A percentile compares a stretch with the other conserved stretches of the same genome.
phyloP scores from a whole-genome alignment of 1,140 invertebrate genomes.

The Riptortus pedestris region DNA sequence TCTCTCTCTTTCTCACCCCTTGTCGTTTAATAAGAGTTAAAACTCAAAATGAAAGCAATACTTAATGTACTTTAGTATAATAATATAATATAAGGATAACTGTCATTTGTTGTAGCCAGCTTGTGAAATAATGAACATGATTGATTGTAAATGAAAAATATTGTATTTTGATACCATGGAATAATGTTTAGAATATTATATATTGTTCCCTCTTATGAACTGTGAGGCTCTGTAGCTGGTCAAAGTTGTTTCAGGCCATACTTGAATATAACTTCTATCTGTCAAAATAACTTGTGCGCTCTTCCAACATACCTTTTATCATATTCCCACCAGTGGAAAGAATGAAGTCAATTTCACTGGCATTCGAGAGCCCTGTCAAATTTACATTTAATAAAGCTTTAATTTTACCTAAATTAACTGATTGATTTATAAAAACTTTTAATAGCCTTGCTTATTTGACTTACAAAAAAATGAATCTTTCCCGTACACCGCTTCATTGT shows the following conservation, averaged over 20 bases:
- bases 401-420: too few species aligned
- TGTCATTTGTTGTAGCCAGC: slow-evolving; percentile 24
- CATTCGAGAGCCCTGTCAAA: too few species aligned
- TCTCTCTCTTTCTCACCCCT: slow-evolving; percentile 8
- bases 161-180: slow-evolving; percentile 28
- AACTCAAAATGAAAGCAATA: slow-evolving; percentile 28
- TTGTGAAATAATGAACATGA: slow-evolving; percentile 16
- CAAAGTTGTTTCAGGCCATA: slow-evolving; percentile 21
- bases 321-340: too few species aligned
- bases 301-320: too few species aligned
- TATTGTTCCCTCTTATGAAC: background rate
- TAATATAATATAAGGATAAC: slow-evolving; percentile 23
- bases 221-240: slow-evolving; percentile 27
- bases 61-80: slow-evolving; percentile 26
- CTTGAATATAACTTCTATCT: too few species aligned
- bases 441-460: too few species aligned
- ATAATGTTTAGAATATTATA: slow-evolving; percentile 10
- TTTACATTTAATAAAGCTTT: too few species aligned
- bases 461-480: too few species aligned
- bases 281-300: too few species aligned
- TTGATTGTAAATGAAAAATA: slow-evolving; percentile 27
- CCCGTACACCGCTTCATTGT: too few species aligned
- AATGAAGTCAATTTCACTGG: too few species aligned
- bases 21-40: slow-evolving; percentile 6
- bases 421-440: too few species aligned